Conservation (phyloP, 1,140 invertebrate genomes). For the Hermetia illucens region DNA sequence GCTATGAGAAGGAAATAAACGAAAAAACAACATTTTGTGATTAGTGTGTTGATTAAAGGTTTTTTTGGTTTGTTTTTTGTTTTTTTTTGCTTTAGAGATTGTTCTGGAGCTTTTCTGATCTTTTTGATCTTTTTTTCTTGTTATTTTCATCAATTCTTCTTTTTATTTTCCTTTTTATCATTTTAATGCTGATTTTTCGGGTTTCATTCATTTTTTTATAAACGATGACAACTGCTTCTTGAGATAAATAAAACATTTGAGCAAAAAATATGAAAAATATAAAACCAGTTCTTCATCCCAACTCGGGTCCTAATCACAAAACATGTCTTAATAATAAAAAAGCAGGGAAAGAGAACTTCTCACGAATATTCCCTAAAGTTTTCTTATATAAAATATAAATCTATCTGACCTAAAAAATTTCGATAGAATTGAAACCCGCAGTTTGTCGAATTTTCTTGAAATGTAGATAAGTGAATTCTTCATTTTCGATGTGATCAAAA, state of each 20-base stretch:
- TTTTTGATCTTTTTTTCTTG: slow-evolving; percentile 6
- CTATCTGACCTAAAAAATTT: not conserved
- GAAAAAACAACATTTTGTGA: slow-evolving; percentile 26
- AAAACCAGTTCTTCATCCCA: not conserved
- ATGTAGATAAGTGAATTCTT: too few species aligned
- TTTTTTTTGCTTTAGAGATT: slow-evolving; percentile 3
- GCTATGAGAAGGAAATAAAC: slow-evolving; percentile 24
- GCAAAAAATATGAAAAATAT: not conserved
- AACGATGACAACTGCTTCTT: slow-evolving; percentile 1
- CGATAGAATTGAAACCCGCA: not conserved
- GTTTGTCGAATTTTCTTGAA: not conserved
- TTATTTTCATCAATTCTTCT: not conserved
- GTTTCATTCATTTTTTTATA: slow-evolving; percentile 10
- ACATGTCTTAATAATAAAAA: not conserved
- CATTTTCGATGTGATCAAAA: too few species aligned
- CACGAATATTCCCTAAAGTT: not conserved
- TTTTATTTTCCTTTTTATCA: slow-evolving; percentile 9
- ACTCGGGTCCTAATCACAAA: slow-evolving; percentile 1
- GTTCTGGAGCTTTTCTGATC: not conserved
- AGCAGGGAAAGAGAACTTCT: not conserved
- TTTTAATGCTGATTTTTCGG: slow-evolving; percentile 7
- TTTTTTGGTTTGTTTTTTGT: slow-evolving; percentile 4
- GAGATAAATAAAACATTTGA: not conserved
- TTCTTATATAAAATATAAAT: not conserved
- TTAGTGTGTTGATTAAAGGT: slow-evolving; percentile 16